Conservation (phyloP, 2,113 vertebrate genomes). For the Theropithecus gelada region DNA sequence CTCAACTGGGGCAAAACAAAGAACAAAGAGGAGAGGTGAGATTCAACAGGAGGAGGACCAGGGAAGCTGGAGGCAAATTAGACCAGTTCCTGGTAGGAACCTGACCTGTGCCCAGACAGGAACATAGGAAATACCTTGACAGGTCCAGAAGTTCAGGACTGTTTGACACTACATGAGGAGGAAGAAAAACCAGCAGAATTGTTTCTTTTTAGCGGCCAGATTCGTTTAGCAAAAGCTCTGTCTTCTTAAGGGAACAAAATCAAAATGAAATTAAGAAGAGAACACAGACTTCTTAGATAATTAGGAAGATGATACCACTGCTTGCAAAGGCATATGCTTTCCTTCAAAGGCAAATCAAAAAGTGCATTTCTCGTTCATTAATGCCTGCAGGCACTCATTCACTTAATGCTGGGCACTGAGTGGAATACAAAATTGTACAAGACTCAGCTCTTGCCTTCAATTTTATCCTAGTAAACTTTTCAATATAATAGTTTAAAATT, state of each 20-base stretch:
- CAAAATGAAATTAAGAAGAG: constrained; percentile 7
- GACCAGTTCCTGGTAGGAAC: neutral
- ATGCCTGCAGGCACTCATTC: neutral
- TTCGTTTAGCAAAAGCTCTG: neutral
- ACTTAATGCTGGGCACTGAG: neutral
- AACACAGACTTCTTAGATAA: constrained; percentile 1
- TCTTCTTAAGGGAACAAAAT: neutral
- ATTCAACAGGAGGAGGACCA: neutral
- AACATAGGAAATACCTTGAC: neutral
- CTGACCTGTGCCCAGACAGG: neutral
- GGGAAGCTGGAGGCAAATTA: neutral
- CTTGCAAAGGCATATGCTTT: neutral
- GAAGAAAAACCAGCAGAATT: neutral
- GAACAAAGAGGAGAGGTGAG: neutral
- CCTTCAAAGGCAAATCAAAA: neutral
- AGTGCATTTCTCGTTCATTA: constrained; percentile 12
- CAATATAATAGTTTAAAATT: neutral
- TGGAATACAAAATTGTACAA: neutral
- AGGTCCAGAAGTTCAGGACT: neutral
- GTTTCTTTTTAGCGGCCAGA: neutral
- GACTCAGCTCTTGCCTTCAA: neutral
- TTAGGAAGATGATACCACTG: neutral
- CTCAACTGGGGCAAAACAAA: neutral
- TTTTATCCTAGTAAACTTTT: neutral
- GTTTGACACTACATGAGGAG: neutral